A percentile compares a stretch with the other conserved stretches of the same genome.
phyloP scores from a whole-genome alignment of 2,888 invertebrate genomes.

The Carterocephalus palaemon region DNA sequence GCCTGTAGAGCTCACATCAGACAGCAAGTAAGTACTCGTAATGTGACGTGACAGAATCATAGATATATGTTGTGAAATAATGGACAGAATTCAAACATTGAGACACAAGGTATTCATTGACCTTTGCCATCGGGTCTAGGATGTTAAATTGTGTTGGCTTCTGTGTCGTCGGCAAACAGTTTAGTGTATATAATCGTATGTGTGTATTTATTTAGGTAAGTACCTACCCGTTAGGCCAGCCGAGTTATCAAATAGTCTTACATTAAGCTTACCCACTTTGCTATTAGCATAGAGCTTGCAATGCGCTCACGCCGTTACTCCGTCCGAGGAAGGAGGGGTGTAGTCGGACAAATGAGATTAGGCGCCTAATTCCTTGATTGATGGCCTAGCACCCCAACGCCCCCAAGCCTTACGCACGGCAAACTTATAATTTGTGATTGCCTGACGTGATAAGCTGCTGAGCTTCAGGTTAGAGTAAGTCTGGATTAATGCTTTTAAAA shows the following conservation, averaged over 20 bases:
- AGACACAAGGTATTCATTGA: not conserved
- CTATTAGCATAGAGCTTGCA: constrained; percentile 21
- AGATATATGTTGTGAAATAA: too few relatives aligned
- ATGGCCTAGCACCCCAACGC: constrained; percentile 46
- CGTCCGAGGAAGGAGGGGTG: constrained; percentile 39
- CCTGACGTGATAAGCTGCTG: constrained; percentile 29
- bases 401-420: constrained; percentile 42
- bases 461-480: constrained; percentile 19
- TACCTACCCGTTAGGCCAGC: too few relatives aligned
- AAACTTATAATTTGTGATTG: constrained; percentile 39
- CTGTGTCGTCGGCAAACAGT: too few relatives aligned
- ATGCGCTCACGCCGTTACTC: constrained; percentile 37
- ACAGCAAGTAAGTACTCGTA: too few relatives aligned
- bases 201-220: too few relatives aligned
- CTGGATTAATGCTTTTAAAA: constrained; percentile 15
- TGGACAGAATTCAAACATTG: too few relatives aligned
- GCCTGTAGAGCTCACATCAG: too few relatives aligned
- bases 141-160: too few relatives aligned
- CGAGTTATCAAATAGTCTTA: too few relatives aligned
- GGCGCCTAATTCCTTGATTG: constrained; percentile 64
- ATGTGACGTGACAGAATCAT: too few relatives aligned
- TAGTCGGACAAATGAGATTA: constrained; percentile 62
- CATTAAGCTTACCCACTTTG: constrained; percentile 18
- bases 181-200: too few relatives aligned
- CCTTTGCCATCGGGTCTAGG: too few relatives aligned